Evolutionary conservation across 2,113 vertebrate genomes (phyloP).

Genomic region (Dipodomys ordii): DNA sequence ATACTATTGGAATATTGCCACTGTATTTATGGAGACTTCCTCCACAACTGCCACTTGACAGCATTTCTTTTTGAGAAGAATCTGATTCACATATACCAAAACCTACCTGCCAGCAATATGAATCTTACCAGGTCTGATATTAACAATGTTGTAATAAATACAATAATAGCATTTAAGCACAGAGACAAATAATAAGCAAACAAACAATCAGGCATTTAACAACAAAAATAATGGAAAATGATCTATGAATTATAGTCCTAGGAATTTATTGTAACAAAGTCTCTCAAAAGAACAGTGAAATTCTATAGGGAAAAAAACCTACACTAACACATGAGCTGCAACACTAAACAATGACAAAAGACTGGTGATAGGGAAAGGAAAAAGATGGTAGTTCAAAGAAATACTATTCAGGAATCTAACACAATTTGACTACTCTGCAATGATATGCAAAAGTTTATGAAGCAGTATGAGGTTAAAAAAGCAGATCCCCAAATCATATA

Average conservation of each 20-base stretch:
- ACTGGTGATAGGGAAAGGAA: slow-evolving; percentile 28
- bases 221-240: slow-evolving; percentile 28
- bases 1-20: slow-evolving; percentile 54
- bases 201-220: slow-evolving; percentile 40
- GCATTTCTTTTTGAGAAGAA: slow-evolving; percentile 44
- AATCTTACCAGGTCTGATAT: slow-evolving; percentile 43
- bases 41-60: slow-evolving; percentile 40
- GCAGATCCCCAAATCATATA: background rate
- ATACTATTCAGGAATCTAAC: slow-evolving; percentile 47
- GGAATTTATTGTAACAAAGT: slow-evolving; percentile 44
- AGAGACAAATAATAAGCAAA: slow-evolving; percentile 48
- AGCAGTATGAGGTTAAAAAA: slow-evolving; percentile 47
- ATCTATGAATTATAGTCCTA: slow-evolving; percentile 27
- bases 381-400: slow-evolving; percentile 32
- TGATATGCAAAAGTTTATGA: slow-evolving; percentile 30
- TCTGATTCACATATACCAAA: slow-evolving; percentile 56
- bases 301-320: background rate
- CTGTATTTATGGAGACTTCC: slow-evolving; percentile 69
- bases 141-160: slow-evolving; percentile 52
- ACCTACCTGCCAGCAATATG: slow-evolving; percentile 44
- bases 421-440: slow-evolving; percentile 38
- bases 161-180: slow-evolving; percentile 53
- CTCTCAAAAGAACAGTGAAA: slow-evolving; percentile 35
- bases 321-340: slow-evolving; percentile 39
- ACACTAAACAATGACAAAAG: slow-evolving; percentile 14